Percentiles rank a stretch among this genome's conserved stretches.
These are phyloP conservation scores for Philaenus spumarius DNA, from an alignment of 1,140 invertebrate species.

Conservation along the genomic window DNA sequence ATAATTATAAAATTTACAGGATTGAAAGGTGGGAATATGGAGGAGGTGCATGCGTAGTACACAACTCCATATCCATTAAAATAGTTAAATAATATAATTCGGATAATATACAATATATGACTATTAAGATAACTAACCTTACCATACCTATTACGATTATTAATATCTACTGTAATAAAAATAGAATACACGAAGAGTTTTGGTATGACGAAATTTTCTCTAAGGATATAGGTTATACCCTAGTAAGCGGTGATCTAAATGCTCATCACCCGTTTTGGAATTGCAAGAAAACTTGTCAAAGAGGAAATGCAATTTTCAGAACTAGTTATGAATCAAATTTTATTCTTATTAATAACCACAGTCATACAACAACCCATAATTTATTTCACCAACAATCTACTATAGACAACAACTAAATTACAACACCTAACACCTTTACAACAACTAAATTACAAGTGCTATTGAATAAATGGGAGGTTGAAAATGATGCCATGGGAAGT, in stretches of 20 bases:
- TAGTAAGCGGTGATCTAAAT: conserved; percentile 1
- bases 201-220: not conserved
- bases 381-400: not conserved
- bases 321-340: not conserved
- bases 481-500: not conserved
- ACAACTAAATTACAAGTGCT: not conserved
- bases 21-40: not conserved
- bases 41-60: not conserved
- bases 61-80: not conserved
- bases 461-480: not conserved
- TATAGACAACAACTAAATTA: too few species aligned
- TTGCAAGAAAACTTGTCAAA: not conserved
- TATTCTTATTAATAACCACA: not conserved
- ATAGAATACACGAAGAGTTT: not conserved
- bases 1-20: not conserved
- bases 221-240: not conserved
- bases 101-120: not conserved
- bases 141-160: not conserved
- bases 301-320: not conserved
- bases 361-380: not conserved
- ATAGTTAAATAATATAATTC: not conserved
- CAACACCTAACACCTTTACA: not conserved
- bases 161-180: not conserved
- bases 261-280: not conserved
- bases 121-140: not conserved